phyloP scores from a whole-genome alignment of 2,888 invertebrate species.

The Thyatira batis region DNA sequence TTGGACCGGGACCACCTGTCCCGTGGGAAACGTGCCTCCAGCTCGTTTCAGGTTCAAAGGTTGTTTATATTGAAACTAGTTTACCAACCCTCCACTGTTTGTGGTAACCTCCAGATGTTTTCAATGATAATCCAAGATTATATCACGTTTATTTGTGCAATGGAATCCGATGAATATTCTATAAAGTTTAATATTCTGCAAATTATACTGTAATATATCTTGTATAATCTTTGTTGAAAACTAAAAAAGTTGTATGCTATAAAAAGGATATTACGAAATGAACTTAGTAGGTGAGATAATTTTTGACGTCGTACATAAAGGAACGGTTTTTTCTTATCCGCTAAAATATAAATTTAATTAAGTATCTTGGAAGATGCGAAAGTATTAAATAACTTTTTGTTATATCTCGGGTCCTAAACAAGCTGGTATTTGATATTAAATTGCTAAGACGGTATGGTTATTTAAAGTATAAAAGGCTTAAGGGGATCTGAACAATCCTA shows the following conservation, averaged over 20 bases:
- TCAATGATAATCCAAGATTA: not conserved
- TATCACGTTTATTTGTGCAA: not conserved
- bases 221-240: no score
- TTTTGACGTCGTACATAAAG: no score
- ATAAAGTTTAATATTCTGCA: no score
- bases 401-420: not conserved
- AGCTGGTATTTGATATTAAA: slow-evolving; percentile 20
- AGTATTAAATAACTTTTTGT: not conserved
- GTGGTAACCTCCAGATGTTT: not conserved
- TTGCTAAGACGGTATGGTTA: slow-evolving; percentile 17
- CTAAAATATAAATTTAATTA: not conserved
- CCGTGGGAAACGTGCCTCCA: not conserved
- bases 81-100: not conserved
- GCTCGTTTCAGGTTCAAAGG: not conserved
- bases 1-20: not conserved
- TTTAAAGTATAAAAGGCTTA: slow-evolving; percentile 37
- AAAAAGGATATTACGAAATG: no score
- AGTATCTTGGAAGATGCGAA: not conserved
- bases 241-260: no score
- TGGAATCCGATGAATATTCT: not conserved
- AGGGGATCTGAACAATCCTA: slow-evolving; percentile 32
- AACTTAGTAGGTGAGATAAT: no score
- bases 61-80: not conserved
- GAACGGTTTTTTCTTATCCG: not conserved
- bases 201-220: no score